Evolutionary conservation across 2,113 vertebrate genomes (phyloP), one percentile per base, ranked within the genome.

Genomic region (Pelobates fuscus): DNA sequence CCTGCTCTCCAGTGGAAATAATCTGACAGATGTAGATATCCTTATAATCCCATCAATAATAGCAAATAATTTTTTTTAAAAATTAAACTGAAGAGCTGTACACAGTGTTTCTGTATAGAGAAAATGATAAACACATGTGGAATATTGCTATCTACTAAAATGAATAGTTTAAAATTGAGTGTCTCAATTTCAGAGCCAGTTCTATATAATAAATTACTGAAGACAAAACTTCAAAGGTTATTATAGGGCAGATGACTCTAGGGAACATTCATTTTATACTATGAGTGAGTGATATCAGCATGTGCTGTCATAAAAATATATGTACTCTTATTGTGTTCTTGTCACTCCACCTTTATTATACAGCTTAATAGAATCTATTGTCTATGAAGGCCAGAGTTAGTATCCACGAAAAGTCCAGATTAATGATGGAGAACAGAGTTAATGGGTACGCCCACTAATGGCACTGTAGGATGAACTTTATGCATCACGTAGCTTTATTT

Each of bases 381-480:
- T 71, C 69, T 49, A 71, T 41, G 25, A 61, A 71, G 18, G 25
- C 58, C 43, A 15, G 26, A 71, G 24, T 49, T 46, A 71, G 25
- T 20, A 61, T 26, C 24, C 57, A 61, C n/a, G 58, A 46, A 71
- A 25, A 46, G 57, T 71, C 24, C 41, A 54, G 58, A 61, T 71
- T 61, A 61, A 61, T 71, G 69, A 71, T 26, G 41, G 25, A 60
- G 41, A 49, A 52, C 58, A 68, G 26, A 68, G 66, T 68, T 68
- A 68, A 68, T 68, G 66, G 66, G 66, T 68, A 68, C 66, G 66
- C 66, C 66, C 66, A 68, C 66, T 68, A 55, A 68, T 68, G 66
- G 66, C 27, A 68, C 66, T 32, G 66, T 54, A 68, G 66, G 66
- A 68, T 68, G 66, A 68, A 55, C 66, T 68, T 68, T 68, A 68